Evolutionary conservation across 2,888 invertebrate species (phyloP).

Genomic region (Xylota segnis): DNA sequence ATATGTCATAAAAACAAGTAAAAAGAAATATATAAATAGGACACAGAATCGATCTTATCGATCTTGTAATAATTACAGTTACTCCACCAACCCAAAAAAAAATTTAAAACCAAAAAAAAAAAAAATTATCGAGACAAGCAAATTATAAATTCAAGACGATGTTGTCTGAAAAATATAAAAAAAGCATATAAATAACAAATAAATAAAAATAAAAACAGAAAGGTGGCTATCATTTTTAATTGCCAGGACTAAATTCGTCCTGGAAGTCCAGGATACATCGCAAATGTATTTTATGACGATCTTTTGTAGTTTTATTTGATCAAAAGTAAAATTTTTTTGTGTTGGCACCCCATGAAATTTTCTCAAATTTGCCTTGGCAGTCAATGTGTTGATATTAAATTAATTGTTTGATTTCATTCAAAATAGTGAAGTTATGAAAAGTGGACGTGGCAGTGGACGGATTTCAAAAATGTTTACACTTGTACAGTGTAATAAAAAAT

Average conservation of each 20-base stretch:
- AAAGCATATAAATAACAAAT: not conserved
- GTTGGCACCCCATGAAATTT: not conserved
- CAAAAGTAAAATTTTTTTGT: too few relatives aligned
- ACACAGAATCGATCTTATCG: too few relatives aligned
- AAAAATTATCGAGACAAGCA: not conserved
- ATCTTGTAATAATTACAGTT: conserved; percentile 1
- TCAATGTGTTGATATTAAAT: not conserved
- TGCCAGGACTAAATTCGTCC: conserved; percentile 1
- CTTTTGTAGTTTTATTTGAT: too few relatives aligned
- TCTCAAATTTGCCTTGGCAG: conserved; percentile 9
- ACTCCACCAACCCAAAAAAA: conserved; percentile 3
- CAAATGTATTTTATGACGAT: too few relatives aligned
- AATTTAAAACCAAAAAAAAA: not conserved
- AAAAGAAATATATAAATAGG: too few relatives aligned
- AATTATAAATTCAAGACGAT: conserved; percentile 3
- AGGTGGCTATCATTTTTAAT: conserved; percentile 2
- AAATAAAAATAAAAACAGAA: not conserved
- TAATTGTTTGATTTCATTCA: too few relatives aligned
- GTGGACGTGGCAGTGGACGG: too few relatives aligned
- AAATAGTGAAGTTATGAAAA: too few relatives aligned
- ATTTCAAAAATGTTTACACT: too few relatives aligned
- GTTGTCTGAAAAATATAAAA: conserved; percentile 4
- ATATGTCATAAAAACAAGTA: too few relatives aligned
- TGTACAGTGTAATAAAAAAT: too few relatives aligned
- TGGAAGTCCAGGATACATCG: conserved; percentile 1